Evolutionary conservation across 2,113 vertebrate species (phyloP).

Genomic region (Anser cygnoides): DNA sequence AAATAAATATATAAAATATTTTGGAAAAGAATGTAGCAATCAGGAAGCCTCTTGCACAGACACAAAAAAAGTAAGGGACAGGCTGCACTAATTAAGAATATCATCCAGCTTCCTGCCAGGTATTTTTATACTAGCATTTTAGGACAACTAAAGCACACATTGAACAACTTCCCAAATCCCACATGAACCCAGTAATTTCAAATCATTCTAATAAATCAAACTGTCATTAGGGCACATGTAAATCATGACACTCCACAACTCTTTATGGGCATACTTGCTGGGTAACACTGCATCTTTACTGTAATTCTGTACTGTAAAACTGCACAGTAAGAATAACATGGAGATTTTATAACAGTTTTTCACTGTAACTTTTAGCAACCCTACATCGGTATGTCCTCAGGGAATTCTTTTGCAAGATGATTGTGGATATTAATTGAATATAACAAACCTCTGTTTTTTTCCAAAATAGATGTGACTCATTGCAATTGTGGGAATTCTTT

Average conservation of each 20-base stretch:
- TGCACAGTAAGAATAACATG: neutral
- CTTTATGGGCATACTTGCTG: neutral
- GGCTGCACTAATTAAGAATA: neutral
- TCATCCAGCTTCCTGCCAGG: neutral
- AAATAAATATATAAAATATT: conserved; percentile 62
- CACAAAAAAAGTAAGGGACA: neutral
- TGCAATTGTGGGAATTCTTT: neutral
- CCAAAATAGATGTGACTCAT: neutral
- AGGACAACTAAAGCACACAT: neutral
- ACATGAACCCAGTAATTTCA: neutral
- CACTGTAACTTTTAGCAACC: neutral
- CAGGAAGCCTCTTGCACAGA: neutral
- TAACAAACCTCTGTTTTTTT: neutral
- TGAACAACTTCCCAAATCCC: neutral
- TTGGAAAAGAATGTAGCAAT: conserved; percentile 23
- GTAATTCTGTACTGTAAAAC: neutral
- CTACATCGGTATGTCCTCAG: neutral
- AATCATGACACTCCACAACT: neutral
- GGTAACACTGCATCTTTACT: neutral
- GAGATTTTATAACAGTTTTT: neutral
- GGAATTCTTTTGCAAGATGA: neutral
- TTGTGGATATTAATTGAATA: neutral
- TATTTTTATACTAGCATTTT: neutral
- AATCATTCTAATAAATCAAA: neutral
- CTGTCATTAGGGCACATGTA: neutral